Evolutionary conservation across 2,113 vertebrate genomes (phyloP).

Genomic region (Nerophis lumbriciformis): DNA sequence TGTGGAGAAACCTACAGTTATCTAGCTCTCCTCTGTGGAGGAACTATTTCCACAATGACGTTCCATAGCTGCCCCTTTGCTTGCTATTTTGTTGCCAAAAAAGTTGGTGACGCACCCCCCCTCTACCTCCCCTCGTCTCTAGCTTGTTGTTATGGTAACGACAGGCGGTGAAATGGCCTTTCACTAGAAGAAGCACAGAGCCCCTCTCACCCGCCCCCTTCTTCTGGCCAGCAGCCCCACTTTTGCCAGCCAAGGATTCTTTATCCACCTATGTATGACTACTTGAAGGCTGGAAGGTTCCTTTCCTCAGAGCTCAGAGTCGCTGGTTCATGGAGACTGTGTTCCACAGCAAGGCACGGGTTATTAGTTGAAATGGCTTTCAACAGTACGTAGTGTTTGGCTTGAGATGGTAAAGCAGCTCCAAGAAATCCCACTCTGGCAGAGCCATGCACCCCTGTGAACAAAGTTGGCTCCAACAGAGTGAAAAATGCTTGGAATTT

Average conservation of each 20-base stretch:
- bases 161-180: constrained; percentile 70
- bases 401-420: constrained; percentile 21
- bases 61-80: constrained; percentile 27
- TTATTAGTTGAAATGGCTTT: constrained; percentile 30
- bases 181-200: constrained; percentile 42
- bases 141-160: constrained; percentile 68
- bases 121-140: constrained; percentile 45
- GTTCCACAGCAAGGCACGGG: constrained; percentile 19
- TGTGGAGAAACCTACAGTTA: constrained; percentile 28
- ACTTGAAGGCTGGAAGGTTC: constrained; percentile 24
- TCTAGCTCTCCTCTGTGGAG: constrained; percentile 11
- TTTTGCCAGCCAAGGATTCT: constrained; percentile 54
- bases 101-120: constrained; percentile 63
- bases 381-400: constrained; percentile 13
- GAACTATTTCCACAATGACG: constrained; percentile 21
- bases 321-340: constrained; percentile 21
- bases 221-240: constrained; percentile 54
- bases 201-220: constrained; percentile 40
- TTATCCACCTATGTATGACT: constrained; percentile 36
- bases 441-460: constrained; percentile 48
- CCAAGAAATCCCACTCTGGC: constrained; percentile 50
- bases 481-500: constrained; percentile 73
- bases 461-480: constrained; percentile 60
- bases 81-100: constrained; percentile 42
- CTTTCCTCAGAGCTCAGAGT: constrained; percentile 12